Percentiles rank a stretch among this genome's conserved stretches.
These are phyloP conservation scores for Eulacestoma nigropectus DNA, from an alignment of 2,113 vertebrate genomes.

Conservation along the genomic window DNA sequence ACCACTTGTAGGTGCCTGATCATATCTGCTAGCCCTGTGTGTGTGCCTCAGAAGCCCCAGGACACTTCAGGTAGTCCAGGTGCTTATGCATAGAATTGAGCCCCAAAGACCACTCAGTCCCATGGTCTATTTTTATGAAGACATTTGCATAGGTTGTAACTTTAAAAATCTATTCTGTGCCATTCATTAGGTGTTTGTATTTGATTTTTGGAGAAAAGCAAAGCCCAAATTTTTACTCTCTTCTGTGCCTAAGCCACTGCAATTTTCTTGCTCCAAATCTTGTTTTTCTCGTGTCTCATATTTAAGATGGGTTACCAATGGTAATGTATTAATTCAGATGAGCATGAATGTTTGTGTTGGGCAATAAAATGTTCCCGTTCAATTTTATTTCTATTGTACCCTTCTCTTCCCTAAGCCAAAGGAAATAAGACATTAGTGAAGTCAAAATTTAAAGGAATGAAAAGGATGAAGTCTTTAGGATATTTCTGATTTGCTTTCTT, in stretches of 20 bases:
- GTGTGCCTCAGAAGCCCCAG: background rate
- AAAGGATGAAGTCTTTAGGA: background rate
- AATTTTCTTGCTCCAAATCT: background rate
- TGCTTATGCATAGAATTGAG: background rate
- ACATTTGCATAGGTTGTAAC: fast-evolving
- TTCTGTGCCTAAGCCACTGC: background rate
- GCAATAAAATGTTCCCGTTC: background rate
- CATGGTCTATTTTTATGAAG: background rate
- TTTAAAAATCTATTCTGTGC: background rate
- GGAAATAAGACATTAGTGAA: background rate
- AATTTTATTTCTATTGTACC: background rate
- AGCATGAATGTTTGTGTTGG: background rate
- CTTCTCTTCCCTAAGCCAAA: background rate
- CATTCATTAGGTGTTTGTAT: background rate
- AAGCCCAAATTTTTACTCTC: background rate
- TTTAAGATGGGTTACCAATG: background rate
- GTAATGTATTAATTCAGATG: background rate
- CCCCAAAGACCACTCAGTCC: background rate
- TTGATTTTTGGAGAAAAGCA: background rate
- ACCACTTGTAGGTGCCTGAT: fast-evolving
- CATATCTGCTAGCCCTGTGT: background rate
- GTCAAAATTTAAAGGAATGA: background rate
- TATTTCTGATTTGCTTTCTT: background rate
- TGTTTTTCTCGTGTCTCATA: background rate
- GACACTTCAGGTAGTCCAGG: background rate